A percentile compares a stretch with the other conserved stretches of the same genome.
Evolutionary conservation across 1,140 invertebrate species (phyloP).

Genomic region (Teleopsis dalmanni): DNA sequence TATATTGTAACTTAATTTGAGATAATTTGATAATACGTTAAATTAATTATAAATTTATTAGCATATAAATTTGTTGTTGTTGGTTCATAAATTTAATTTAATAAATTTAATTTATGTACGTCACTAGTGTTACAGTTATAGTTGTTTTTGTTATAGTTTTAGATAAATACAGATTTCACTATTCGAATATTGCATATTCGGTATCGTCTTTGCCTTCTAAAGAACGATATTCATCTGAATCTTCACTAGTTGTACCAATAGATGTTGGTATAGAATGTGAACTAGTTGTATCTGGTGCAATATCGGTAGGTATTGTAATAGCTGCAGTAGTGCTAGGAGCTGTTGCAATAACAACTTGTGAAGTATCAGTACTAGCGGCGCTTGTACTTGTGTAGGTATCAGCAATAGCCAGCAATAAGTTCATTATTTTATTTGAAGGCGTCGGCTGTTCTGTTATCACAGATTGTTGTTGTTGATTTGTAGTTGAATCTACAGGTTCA

Average conservation of each 20-base stretch:
- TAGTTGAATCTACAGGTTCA: conserved; percentile 15
- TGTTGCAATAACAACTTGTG: conserved; percentile 14
- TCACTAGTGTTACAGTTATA: no score
- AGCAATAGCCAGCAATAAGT: conserved; percentile 39
- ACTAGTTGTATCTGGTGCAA: conserved; percentile 2
- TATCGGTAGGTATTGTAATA: not conserved
- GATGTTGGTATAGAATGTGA: conserved; percentile 11
- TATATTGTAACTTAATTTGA: no score
- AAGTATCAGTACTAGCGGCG: conserved; percentile 24
- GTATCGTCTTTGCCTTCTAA: conserved; percentile 35
- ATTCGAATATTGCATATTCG: conserved; percentile 38
- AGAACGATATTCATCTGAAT: conserved; percentile 43
- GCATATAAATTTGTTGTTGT: not conserved
- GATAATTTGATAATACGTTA: no score
- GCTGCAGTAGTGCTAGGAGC: not conserved
- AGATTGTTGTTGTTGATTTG: conserved; percentile 33
- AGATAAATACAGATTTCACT: no score
- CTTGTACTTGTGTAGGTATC: conserved; percentile 35
- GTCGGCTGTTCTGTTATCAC: conserved; percentile 45
- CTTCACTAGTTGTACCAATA: conserved; percentile 31
- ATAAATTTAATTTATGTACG: no score
- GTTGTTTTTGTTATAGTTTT: no score
- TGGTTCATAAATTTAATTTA: not conserved
- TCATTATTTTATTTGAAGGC: conserved; percentile 32
- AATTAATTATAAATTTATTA: no score